Evolutionary conservation across 2,888 invertebrate species (phyloP).

Genomic region (Mythimna albipuncta): DNA sequence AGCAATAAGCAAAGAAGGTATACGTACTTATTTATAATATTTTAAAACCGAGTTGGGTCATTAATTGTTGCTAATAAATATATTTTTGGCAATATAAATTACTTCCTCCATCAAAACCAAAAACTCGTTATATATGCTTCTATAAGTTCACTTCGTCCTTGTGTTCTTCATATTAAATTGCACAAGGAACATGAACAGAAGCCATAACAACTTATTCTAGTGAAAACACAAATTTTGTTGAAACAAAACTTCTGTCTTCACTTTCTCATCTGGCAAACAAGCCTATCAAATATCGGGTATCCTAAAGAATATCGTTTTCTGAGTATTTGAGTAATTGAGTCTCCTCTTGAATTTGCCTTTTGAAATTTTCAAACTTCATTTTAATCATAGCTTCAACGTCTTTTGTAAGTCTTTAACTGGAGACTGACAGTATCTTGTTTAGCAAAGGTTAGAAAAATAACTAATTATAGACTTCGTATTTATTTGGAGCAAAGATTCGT

Average conservation of each 20-base stretch:
- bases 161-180: background rate
- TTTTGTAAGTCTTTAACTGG: conserved; percentile 28
- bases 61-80: no score
- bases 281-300: conserved; percentile 59
- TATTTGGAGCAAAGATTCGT: background rate
- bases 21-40: no score
- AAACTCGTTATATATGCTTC: background rate
- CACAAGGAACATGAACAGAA: background rate
- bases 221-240: conserved; percentile 12
- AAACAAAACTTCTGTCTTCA: conserved; percentile 49
- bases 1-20: no score
- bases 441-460: background rate
- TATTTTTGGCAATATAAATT: no score
- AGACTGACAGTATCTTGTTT: conserved; percentile 13
- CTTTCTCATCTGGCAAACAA: conserved; percentile 34
- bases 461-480: background rate
- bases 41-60: no score
- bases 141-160: background rate
- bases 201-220: conserved; percentile 9
- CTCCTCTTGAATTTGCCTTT: conserved; percentile 53
- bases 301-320: conserved; percentile 58
- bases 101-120: background rate
- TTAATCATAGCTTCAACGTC: conserved; percentile 28
- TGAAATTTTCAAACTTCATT: conserved; percentile 42
- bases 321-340: conserved; percentile 52